Evolutionary conservation across 2,113 vertebrate species (phyloP).

Genomic region (Elephantulus edwardii): DNA sequence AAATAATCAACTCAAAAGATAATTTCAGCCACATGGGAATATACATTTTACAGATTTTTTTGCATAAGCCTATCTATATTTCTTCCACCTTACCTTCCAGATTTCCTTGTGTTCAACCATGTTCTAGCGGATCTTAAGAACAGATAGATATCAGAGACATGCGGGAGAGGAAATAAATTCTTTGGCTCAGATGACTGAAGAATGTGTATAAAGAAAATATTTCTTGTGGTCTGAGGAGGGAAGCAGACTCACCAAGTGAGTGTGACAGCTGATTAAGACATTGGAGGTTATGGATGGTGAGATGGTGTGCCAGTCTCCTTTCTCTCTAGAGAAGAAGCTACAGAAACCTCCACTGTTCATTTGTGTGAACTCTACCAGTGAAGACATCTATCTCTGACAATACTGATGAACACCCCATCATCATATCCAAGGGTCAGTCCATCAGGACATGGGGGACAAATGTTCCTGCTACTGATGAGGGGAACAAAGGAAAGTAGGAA

Average conservation of each 20-base stretch:
- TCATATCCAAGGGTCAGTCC: not conserved
- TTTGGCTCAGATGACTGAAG: constrained; percentile 67
- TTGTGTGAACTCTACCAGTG: not conserved
- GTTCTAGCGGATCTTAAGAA: constrained; percentile 57
- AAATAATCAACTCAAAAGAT: no score
- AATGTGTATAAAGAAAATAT: constrained; percentile 45
- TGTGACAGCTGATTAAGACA: constrained; percentile 49
- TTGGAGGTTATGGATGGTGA: not conserved
- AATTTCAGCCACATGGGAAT: no score
- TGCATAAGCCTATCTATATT: no score
- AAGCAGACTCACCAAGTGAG: constrained; percentile 58
- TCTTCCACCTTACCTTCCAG: not conserved
- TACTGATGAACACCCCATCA: not conserved
- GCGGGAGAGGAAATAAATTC: constrained; percentile 53
- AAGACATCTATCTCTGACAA: not conserved
- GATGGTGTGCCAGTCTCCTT: constrained; percentile 38
- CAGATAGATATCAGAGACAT: not conserved
- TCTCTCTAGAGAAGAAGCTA: not conserved
- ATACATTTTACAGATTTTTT: no score
- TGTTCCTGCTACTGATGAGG: no score
- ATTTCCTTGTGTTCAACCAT: not conserved
- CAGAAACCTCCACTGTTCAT: constrained; percentile 36
- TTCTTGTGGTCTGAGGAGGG: constrained; percentile 49
- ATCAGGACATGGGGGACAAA: not conserved
- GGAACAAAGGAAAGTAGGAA: not conserved